A percentile compares a stretch with the other conserved stretches of the same genome.
phyloP scores from a whole-genome alignment of 2,888 invertebrate species.

The Drosophila affinis region DNA sequence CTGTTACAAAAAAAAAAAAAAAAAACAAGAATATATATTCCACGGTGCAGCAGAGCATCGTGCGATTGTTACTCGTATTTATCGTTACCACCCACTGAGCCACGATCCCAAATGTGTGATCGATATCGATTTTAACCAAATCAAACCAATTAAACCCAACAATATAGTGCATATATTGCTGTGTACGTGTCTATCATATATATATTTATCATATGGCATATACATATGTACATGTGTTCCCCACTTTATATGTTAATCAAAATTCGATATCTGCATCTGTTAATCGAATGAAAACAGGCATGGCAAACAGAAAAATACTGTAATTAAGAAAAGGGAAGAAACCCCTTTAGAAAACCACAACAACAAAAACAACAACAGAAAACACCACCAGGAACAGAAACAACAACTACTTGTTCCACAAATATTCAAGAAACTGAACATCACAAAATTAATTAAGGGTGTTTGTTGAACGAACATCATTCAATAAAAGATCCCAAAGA shows the following conservation, averaged over 20 bases:
- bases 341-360: slow-evolving; percentile 18
- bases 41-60: slow-evolving; percentile 28
- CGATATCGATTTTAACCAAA: slow-evolving; percentile 2
- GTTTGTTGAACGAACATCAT: slow-evolving; percentile 62
- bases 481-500: slow-evolving; percentile 71
- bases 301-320: slow-evolving; percentile 30
- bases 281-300: slow-evolving; percentile 33
- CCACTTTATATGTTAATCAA: slow-evolving; percentile 61
- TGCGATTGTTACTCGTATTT: slow-evolving; percentile 17
- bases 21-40: slow-evolving; percentile 12
- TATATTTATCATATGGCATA: slow-evolving; percentile 34
- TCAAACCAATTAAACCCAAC: slow-evolving; percentile 4
- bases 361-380: slow-evolving; percentile 30
- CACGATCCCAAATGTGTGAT: not conserved
- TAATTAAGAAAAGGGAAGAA: slow-evolving; percentile 40
- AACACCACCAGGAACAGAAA: slow-evolving; percentile 28
- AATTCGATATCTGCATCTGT: slow-evolving; percentile 68
- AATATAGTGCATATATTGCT: not conserved
- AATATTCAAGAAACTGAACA: slow-evolving; percentile 62
- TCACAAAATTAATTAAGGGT: slow-evolving; percentile 41
- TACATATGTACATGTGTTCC: slow-evolving; percentile 39
- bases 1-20: slow-evolving; percentile 53
- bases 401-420: slow-evolving; percentile 50
- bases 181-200: slow-evolving; percentile 3
- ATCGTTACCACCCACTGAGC: slow-evolving; percentile 7